phyloP scores from a whole-genome alignment of 2,888 invertebrate genomes.

The Carpatolechia fugitivella region DNA sequence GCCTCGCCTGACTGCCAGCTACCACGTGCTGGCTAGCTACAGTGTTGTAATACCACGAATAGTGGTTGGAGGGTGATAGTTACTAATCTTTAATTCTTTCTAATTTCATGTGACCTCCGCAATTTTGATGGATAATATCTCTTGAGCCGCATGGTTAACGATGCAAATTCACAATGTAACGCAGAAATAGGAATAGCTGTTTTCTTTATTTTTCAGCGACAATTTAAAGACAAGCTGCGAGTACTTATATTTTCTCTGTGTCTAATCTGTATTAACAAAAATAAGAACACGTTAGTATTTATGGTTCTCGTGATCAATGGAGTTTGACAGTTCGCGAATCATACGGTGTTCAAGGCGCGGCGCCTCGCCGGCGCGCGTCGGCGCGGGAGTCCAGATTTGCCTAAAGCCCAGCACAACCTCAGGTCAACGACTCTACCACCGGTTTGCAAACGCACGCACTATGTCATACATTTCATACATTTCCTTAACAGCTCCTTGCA shows the following conservation, averaged over 20 bases:
- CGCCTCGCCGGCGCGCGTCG: too few relatives aligned
- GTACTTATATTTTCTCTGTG: too few relatives aligned
- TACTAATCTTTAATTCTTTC: not conserved
- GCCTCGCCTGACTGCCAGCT: constrained; percentile 30
- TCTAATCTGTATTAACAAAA: too few relatives aligned
- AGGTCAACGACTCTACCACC: constrained; percentile 58
- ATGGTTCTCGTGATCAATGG: too few relatives aligned
- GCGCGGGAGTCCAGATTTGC: constrained; percentile 40
- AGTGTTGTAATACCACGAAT: constrained; percentile 13
- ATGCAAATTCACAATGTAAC: too few relatives aligned
- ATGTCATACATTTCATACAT: constrained; percentile 23
- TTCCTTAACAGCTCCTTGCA: constrained; percentile 14
- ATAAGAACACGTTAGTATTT: too few relatives aligned
- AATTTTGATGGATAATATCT: not conserved
- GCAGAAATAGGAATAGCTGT: too few relatives aligned
- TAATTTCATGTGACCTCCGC: not conserved
- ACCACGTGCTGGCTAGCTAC: constrained; percentile 13
- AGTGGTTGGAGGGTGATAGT: constrained; percentile 7
- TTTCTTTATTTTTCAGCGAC: too few relatives aligned
- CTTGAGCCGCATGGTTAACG: too few relatives aligned
- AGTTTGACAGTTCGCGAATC: too few relatives aligned
- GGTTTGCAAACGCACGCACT: constrained; percentile 16
- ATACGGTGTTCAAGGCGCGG: too few relatives aligned
- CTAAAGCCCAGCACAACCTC: constrained; percentile 45
- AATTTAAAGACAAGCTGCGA: too few relatives aligned